Evolutionary conservation across 2,888 invertebrate genomes (phyloP).

Genomic region (Diaphora mendica): DNA sequence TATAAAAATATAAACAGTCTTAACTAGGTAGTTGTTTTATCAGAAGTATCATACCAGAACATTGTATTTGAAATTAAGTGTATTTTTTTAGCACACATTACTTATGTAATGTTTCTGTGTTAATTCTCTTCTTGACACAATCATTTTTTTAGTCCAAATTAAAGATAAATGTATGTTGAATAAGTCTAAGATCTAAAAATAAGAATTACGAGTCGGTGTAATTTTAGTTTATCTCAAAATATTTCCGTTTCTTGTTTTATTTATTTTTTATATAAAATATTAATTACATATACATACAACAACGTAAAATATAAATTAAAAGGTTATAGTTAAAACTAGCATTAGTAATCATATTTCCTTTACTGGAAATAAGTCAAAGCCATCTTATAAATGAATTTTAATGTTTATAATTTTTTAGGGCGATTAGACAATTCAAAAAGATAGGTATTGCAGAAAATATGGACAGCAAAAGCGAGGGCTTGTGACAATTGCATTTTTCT

Average conservation of each 20-base stretch:
- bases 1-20: not conserved
- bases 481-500: too few species aligned
- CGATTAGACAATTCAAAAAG: too few species aligned
- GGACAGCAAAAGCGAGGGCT: too few species aligned
- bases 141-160: not conserved
- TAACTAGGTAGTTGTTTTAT: not conserved
- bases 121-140: not conserved
- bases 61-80: not conserved
- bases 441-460: too few species aligned
- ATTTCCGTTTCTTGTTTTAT: too few species aligned
- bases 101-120: too few species aligned
- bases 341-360: not conserved
- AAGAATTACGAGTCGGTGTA: not conserved
- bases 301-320: too few species aligned
- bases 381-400: not conserved
- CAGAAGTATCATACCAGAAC: not conserved
- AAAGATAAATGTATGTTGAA: not conserved
- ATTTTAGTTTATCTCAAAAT: not conserved
- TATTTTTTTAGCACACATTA: not conserved
- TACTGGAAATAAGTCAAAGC: conserved; percentile 1
- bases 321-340: not conserved
- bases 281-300: too few species aligned
- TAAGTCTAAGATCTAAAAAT: too few species aligned
- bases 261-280: too few species aligned
- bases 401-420: too few species aligned